Base-by-base conservation (phyloP, 2,888 invertebrate genomes). In the Nephrocerus scutellatus region DNA sequence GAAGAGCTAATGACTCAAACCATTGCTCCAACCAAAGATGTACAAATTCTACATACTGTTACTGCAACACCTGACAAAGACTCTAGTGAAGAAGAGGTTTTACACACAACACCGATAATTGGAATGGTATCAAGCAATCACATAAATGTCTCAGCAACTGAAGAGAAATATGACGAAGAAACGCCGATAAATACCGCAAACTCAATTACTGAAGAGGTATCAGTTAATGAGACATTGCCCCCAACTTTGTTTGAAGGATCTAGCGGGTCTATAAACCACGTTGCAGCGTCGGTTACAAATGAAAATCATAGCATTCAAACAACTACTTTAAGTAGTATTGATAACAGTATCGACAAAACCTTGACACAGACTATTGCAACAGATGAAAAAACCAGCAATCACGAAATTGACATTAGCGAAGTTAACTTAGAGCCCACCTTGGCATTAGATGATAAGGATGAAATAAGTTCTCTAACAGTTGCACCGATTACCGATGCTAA, bases 401-500 rank as follows among this genome's bases (percentile, higher is more conserved):
- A n/a, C n/a, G n/a, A n/a, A n/a, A n/a, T n/a, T n/a, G n/a, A n/a
- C n/a, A n/a, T n/a, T n/a, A n/a, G n/a, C n/a, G 36, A 35, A 25
- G 10, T 26, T 5, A 35, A 46, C 3, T 29, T 39, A 2, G 29
- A 16, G 18, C 43, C 40, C 19, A 49, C 45, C 10, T 30, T 39
- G 21, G 9, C 50, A 3, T 12, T 39, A 3, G 25, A 18, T 23
- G 43, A 46, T 34, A 43, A 45, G 3, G 44, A 30, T 30, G 37
- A 40, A 9, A 48, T 40, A 12, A 34, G 22, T 28, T 24, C n/a
- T n/a, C n/a, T n/a, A n/a, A 39, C 41, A 24, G n/a, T 28, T 33
- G 21, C 31, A 8, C 35, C 41, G 6, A n/a, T 23, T 8, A 19
- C 25, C 25, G 30, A 47, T 32, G n/a, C 39, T 3, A 36, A 47